Evolutionary conservation across 92 coral and sea anemone species (phyloP), one percentile per base, ranked within the genome.

Genomic region (Ricordea florida): DNA sequence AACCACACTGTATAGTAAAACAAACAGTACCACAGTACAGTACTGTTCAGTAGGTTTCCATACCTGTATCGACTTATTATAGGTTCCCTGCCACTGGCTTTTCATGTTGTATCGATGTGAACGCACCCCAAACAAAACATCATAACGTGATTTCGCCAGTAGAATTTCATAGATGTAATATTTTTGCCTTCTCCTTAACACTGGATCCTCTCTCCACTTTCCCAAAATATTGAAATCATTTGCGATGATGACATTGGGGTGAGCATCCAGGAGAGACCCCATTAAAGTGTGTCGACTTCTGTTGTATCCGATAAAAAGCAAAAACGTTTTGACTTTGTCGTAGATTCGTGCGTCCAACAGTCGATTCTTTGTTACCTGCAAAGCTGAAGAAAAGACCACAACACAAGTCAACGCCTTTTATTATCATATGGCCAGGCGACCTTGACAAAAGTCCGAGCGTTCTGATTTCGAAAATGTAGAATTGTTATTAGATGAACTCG

Each of bases 191-290:
- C 2, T 34, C 0, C 61, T 21, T 17, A 68, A 15, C 33, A 68
- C 10, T 3, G 75, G 75, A 17, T 68, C 36, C 36, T 68, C 47
- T 3, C 49, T 68, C 75, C 75, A 68, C 10, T 76, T 51, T 28
- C 26, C 43, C 8, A 82, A 17, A 41, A 82, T 52, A 35, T 82
- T 66, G 58, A 42, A 76, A 23, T 84, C 89, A 57, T 84, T 61
- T 3, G 89, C 80, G 10, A 84, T 62, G 31, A 84, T 74, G 0
- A 76, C 46, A 8, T 84, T 32, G 27, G 89, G 89, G 47, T 84
- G 89, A 10, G 89, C 89, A 15, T 84, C 85, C 4, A 84, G 37
- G 3, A 84, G 71, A 0, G 89, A 77, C 10, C 57, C 84, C 8
- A 84, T 30, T 24, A 84, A 48, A 0, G 59, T 68, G 33, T 84